Evolutionary conservation across 2,888 invertebrate species (phyloP).

Genomic region (Bellardia bayeri): DNA sequence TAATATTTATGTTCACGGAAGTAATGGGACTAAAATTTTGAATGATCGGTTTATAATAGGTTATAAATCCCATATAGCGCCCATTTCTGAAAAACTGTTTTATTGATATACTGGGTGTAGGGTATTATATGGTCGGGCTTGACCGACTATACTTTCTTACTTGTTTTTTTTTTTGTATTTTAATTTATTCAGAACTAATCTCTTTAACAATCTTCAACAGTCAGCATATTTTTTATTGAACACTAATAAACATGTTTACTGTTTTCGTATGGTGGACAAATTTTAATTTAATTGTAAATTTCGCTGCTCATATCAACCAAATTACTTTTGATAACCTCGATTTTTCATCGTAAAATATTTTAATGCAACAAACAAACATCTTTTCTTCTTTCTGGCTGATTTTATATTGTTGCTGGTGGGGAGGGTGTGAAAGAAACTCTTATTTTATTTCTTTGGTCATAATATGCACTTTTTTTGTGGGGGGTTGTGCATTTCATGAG

Average conservation of each 20-base stretch:
- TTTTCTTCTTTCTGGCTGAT: too few relatives aligned
- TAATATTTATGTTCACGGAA: too few relatives aligned
- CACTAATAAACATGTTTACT: background rate
- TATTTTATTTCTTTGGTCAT: conserved; percentile 38
- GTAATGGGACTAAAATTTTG: too few relatives aligned
- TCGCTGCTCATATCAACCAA: background rate
- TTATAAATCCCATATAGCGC: too few relatives aligned
- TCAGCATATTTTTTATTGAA: background rate
- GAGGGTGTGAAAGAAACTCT: background rate
- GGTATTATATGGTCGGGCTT: too few relatives aligned
- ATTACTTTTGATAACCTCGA: background rate
- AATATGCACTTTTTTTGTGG: conserved; percentile 53
- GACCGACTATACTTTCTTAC: too few relatives aligned
- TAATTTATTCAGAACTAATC: background rate
- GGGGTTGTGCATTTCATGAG: conserved; percentile 31
- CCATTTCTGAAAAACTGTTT: too few relatives aligned
- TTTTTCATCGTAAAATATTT: background rate
- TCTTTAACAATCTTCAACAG: background rate
- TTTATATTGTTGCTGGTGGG: background rate
- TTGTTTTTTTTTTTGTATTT: too few relatives aligned
- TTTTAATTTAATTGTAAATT: background rate
- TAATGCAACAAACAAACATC: too few relatives aligned
- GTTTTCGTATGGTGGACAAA: background rate
- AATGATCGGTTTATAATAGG: too few relatives aligned
- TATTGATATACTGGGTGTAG: too few relatives aligned